phyloP scores from a whole-genome alignment of 2,888 invertebrate species.

The Antheraea yamamai region DNA sequence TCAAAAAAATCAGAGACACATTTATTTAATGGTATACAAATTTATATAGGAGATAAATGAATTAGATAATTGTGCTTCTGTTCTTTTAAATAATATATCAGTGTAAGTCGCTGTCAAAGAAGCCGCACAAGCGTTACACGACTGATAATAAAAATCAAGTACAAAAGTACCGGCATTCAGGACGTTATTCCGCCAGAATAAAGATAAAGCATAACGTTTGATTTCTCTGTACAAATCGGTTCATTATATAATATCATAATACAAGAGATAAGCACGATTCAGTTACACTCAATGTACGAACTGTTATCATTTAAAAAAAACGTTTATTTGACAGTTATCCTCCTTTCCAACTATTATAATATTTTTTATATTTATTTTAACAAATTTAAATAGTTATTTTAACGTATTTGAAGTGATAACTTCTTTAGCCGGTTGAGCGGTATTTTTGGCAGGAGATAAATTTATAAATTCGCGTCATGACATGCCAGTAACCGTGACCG shows the following conservation, averaged over 20 bases:
- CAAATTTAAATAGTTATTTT: not conserved
- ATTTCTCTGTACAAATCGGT: slow-evolving; percentile 49
- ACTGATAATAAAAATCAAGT: slow-evolving; percentile 61
- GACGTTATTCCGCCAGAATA: slow-evolving; percentile 50
- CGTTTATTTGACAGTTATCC: slow-evolving; percentile 4
- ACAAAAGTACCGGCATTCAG: slow-evolving; percentile 53
- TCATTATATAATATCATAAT: slow-evolving; percentile 38
- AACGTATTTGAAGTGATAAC: not conserved
- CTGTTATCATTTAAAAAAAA: not conserved
- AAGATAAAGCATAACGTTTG: slow-evolving; percentile 55
- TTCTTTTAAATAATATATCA: not conserved
- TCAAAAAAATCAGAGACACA: not conserved
- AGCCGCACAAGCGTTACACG: slow-evolving; percentile 40
- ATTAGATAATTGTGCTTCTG: no score
- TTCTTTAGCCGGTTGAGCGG: no score
- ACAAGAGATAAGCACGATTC: slow-evolving; percentile 11
- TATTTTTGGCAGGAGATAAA: no score
- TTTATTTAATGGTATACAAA: not conserved
- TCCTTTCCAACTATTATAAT: not conserved
- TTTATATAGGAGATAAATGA: not conserved
- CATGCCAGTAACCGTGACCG: no score
- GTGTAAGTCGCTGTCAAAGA: slow-evolving; percentile 35
- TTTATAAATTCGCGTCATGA: no score
- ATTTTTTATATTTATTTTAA: not conserved
- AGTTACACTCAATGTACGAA: slow-evolving; percentile 2